Conservation (phyloP, 2,113 vertebrate genomes). For the Prionailurus viverrinus region DNA sequence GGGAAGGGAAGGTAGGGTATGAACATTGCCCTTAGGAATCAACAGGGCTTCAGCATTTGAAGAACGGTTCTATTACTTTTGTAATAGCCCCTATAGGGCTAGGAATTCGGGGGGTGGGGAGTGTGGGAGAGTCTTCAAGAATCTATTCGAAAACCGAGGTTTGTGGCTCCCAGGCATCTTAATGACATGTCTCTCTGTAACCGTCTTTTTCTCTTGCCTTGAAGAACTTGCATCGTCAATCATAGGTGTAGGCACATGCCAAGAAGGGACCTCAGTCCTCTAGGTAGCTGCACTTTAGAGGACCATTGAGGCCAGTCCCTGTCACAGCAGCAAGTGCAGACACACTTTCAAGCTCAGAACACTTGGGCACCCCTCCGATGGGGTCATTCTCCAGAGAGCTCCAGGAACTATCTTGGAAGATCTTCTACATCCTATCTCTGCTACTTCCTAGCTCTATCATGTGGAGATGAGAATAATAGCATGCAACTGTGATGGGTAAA, state of each 20-base stretch:
- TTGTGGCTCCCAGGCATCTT: background rate
- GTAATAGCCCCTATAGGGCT: background rate
- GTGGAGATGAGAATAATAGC: background rate
- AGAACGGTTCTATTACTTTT: background rate
- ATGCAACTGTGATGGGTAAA: rapidly evolving
- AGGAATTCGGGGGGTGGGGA: background rate
- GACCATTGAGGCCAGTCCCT: rapidly evolving
- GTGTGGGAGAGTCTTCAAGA: background rate
- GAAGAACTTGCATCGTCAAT: background rate
- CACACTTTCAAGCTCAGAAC: background rate
- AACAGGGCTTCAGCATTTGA: background rate
- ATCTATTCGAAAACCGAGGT: background rate
- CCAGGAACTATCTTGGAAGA: no score
- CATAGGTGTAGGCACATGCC: background rate
- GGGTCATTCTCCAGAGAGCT: background rate
- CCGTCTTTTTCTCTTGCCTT: background rate
- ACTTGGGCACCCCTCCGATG: background rate
- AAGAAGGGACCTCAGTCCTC: background rate
- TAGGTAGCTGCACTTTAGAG: background rate
- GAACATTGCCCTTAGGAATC: background rate
- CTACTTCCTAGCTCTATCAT: background rate
- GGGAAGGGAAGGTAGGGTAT: rapidly evolving
- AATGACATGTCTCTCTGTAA: background rate
- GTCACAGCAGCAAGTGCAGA: background rate
- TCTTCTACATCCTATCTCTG: background rate